Conservation (phyloP, 2,797 vertebrate species). For the Microtus californicus region DNA sequence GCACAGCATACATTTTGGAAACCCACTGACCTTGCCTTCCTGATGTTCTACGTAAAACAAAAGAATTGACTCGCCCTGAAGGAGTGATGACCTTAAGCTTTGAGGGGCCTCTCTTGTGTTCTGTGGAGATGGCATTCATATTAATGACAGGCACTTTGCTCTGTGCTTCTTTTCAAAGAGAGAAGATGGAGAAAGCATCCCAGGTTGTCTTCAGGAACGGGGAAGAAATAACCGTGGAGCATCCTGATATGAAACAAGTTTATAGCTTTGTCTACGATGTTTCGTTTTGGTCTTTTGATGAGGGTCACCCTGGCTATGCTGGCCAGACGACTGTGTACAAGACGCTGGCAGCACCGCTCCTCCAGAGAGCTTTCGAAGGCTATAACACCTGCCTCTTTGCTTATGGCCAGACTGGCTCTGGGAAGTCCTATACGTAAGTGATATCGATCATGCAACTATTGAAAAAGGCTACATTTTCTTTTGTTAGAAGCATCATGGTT, state of each 20-base stretch:
- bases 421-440: conserved; percentile 98
- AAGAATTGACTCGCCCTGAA: not conserved
- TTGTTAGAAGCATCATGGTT: not conserved
- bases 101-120: not conserved
- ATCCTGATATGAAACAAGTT: conserved; percentile 92
- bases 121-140: not conserved
- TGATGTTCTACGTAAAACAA: not conserved
- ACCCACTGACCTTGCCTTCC: not conserved
- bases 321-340: conserved; percentile 92
- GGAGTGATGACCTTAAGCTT: not conserved
- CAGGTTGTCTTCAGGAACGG: conserved; percentile 92
- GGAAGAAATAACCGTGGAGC: conserved; percentile 91
- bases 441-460: not conserved
- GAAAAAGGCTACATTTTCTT: not conserved
- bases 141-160: not conserved
- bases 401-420: conserved; percentile 98
- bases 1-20: not conserved
- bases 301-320: conserved; percentile 88
- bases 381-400: conserved; percentile 98
- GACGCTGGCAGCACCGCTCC: conserved; percentile 92
- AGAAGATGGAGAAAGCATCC: conserved; percentile 89
- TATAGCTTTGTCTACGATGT: conserved; percentile 93
- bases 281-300: conserved; percentile 95
- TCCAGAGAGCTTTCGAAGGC: conserved; percentile 95
- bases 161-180: conserved; percentile 86